Conservation (phyloP, 2,888 invertebrate species). For the Sphinx pinastri region DNA sequence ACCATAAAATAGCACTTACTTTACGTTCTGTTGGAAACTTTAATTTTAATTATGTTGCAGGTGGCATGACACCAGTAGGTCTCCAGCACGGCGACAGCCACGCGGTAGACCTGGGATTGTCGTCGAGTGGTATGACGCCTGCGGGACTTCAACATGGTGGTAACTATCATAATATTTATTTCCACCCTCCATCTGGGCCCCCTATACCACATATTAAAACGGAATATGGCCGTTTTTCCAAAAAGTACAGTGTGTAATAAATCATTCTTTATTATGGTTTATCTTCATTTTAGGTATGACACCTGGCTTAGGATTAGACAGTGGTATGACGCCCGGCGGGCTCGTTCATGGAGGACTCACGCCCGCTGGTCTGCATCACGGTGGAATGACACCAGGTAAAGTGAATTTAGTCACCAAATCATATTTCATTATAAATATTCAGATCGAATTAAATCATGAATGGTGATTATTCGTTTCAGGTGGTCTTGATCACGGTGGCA, state of each 20-base stretch:
- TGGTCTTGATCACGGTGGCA: conserved; percentile 56
- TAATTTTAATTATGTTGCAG: conserved; percentile 22
- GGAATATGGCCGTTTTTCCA: neutral
- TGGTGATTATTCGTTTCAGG: conserved; percentile 39
- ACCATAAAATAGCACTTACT: neutral
- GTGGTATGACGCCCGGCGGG: conserved; percentile 57
- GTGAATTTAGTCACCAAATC: neutral
- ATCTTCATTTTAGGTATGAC: conserved; percentile 40
- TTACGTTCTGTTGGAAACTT: neutral
- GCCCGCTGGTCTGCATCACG: conserved; percentile 62
- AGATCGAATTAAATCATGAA: no score
- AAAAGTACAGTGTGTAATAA: neutral
- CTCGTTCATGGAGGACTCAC: conserved; percentile 48
- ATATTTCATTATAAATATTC: no score
- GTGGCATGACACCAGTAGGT: conserved; percentile 56
- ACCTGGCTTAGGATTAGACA: conserved; percentile 57
- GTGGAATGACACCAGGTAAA: conserved; percentile 45
- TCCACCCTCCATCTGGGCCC: no score
- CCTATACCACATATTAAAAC: neutral
- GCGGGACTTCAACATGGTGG: conserved; percentile 45
- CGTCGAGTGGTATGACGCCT: conserved; percentile 54
- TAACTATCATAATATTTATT: conserved; percentile 34
- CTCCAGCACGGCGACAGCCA: conserved; percentile 53
- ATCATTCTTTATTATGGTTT: conserved; percentile 37
- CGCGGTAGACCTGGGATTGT: conserved; percentile 36